Evolutionary conservation across 2,113 vertebrate genomes (phyloP).

Genomic region (Cyrtonyx montezumae): DNA sequence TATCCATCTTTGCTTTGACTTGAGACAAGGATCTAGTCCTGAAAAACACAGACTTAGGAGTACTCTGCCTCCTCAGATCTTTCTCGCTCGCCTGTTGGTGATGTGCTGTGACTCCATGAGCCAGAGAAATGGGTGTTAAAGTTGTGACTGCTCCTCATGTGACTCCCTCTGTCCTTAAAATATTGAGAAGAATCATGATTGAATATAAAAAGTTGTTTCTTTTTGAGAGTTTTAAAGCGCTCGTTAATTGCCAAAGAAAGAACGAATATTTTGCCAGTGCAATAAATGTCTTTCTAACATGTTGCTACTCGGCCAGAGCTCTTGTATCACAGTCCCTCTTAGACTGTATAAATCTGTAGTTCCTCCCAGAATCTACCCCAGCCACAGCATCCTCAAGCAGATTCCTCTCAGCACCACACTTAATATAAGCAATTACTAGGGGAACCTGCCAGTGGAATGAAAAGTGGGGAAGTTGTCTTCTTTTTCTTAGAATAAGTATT

Average conservation of each 20-base stretch:
- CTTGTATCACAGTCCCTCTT: slow-evolving; percentile 41
- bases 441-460: not conserved
- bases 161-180: not conserved
- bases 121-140: not conserved
- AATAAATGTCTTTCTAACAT: slow-evolving; percentile 43
- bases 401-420: not conserved
- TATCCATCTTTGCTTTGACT: not conserved
- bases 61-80: not conserved
- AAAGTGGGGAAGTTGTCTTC: not conserved
- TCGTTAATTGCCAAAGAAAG: not conserved
- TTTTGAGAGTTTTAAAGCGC: not conserved
- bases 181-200: not conserved
- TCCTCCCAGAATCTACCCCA: not conserved
- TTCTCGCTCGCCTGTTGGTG: not conserved
- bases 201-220: slow-evolving; percentile 6
- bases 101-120: not conserved
- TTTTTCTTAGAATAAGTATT: not conserved
- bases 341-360: not conserved
- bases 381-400: not conserved
- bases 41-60: not conserved
- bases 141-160: not conserved
- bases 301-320: not conserved
- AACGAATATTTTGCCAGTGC: slow-evolving; percentile 8
- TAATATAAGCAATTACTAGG: not conserved
- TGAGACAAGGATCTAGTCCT: not conserved